Evolutionary conservation across 2,113 vertebrate genomes (phyloP).

Genomic region (Telmatochromis sp.): DNA sequence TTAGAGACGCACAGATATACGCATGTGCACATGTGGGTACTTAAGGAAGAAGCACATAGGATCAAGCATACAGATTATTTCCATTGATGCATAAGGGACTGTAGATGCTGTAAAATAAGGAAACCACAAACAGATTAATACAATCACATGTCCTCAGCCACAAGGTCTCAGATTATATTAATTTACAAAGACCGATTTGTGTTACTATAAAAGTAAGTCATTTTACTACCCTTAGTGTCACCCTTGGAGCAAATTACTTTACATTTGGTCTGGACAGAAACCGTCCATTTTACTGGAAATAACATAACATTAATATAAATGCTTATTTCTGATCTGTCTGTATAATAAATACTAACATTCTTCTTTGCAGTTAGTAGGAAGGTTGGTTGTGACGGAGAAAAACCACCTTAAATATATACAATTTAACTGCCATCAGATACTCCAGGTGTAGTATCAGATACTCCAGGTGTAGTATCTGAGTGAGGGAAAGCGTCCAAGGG

Average conservation of each 20-base stretch:
- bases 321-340: neutral
- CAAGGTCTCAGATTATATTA: neutral
- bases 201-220: neutral
- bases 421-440: neutral
- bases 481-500: neutral
- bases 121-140: neutral
- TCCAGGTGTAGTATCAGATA: neutral
- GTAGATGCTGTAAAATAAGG: neutral
- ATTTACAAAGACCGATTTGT: neutral
- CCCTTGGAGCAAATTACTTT: neutral
- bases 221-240: neutral
- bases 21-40: neutral
- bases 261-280: neutral
- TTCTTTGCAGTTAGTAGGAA: neutral
- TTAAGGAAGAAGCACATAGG: neutral
- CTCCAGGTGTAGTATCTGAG: neutral
- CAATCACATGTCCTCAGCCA: neutral
- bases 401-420: neutral
- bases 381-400: neutral
- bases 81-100: neutral
- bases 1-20: neutral
- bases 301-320: neutral
- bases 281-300: neutral
- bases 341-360: neutral
- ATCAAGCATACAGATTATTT: neutral